Percentiles rank a stretch among this genome's conserved stretches.
Evolutionary conservation across 2,888 invertebrate species (phyloP).

Genomic region (Fragum whitleyi): DNA sequence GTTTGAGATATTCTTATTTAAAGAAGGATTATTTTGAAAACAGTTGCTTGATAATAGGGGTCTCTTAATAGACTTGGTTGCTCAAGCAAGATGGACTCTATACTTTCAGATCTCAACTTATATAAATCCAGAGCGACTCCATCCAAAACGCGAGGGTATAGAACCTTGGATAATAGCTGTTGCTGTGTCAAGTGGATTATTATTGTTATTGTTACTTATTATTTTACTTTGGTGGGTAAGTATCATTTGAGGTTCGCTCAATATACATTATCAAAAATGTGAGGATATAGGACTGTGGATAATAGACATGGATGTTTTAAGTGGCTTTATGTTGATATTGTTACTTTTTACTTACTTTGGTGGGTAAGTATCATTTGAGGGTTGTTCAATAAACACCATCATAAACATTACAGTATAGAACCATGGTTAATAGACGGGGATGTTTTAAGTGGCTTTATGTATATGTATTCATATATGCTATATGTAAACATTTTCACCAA

Average conservation of each 20-base stretch:
- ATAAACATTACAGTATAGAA: constrained; percentile 71
- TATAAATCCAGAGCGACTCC: constrained; percentile 76
- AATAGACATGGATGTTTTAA: constrained; percentile 76
- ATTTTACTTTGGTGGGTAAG: constrained; percentile 81
- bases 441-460: constrained; percentile 75
- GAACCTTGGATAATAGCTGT: constrained; percentile 80
- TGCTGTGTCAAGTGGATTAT: constrained; percentile 76
- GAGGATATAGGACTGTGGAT: constrained; percentile 78
- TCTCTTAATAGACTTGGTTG: too few species aligned
- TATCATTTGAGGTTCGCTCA: too few species aligned
- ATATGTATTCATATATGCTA: too few species aligned
- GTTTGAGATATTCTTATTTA: too few species aligned
- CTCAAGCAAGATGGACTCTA: too few species aligned
- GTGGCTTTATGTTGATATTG: constrained; percentile 75
- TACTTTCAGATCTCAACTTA: constrained; percentile 74
- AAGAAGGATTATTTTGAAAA: too few species aligned
- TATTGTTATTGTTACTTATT: constrained; percentile 75
- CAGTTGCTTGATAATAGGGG: too few species aligned
- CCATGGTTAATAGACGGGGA: constrained; percentile 79
- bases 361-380: constrained; percentile 77
- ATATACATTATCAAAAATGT: constrained; percentile 67
- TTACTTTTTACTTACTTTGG: constrained; percentile 79
- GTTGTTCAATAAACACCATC: too few species aligned
- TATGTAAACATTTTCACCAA: too few species aligned
- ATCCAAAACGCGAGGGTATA: constrained; percentile 70